Conservation (phyloP, 2,888 invertebrate species). For the Phymatocera aterrima region DNA sequence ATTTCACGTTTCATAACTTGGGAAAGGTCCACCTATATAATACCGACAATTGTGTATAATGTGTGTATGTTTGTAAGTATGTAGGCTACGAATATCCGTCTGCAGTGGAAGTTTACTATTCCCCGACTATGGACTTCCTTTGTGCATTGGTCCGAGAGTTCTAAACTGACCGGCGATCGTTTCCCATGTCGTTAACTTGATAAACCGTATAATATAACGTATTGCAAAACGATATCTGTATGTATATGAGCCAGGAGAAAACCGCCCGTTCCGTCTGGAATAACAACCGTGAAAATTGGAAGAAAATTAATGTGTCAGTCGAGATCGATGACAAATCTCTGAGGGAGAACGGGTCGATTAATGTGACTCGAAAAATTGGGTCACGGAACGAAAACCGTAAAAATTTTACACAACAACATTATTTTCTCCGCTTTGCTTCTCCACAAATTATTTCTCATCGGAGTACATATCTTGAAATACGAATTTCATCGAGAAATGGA, state of each 20-base stretch:
- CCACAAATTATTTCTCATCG: too few relatives aligned
- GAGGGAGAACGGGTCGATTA: too few relatives aligned
- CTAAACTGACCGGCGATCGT: conserved; percentile 24
- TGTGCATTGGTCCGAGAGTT: conserved; percentile 21
- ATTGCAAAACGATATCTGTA: conserved; percentile 12
- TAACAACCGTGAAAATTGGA: not conserved
- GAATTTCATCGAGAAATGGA: too few relatives aligned
- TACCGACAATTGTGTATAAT: not conserved
- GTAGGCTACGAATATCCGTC: conserved; percentile 10
- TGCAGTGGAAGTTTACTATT: not conserved
- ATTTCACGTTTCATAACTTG: not conserved
- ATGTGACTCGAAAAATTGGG: too few relatives aligned
- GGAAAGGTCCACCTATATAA: not conserved
- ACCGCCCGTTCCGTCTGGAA: not conserved
- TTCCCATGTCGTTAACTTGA: conserved; percentile 30
- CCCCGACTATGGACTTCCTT: conserved; percentile 29
- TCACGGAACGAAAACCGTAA: too few relatives aligned
- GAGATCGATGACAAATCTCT: too few relatives aligned
- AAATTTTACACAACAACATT: too few relatives aligned
- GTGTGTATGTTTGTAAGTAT: not conserved
- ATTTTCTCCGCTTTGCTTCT: too few relatives aligned
- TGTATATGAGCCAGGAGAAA: not conserved
- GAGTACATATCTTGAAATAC: too few relatives aligned
- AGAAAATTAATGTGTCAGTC: too few relatives aligned
- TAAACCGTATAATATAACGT: conserved; percentile 8